A percentile compares a stretch with the other conserved stretches of the same genome.
phyloP scores from a whole-genome alignment of 2,113 vertebrate species.

The Paralichthys olivaceus region DNA sequence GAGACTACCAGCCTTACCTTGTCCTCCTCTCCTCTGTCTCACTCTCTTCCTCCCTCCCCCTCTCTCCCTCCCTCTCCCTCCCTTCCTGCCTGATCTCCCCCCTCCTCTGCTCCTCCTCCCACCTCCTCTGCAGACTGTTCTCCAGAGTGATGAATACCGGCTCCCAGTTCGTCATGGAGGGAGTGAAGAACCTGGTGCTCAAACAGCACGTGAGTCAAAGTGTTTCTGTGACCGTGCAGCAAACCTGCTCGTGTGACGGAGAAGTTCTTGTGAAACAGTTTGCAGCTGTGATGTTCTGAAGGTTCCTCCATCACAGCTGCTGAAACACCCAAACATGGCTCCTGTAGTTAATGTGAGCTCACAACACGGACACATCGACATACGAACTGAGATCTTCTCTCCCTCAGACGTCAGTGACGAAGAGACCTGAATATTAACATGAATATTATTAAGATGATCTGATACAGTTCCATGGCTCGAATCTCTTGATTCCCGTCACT shows the following conservation, averaged over 20 bases:
- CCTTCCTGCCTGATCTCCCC: not conserved
- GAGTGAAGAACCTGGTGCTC: conserved; percentile 97
- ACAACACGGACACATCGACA: too few relatives aligned
- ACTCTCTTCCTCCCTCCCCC: not conserved
- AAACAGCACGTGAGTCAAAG: conserved; percentile 93
- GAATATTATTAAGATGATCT: too few relatives aligned
- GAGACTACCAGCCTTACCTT: conserved; percentile 37
- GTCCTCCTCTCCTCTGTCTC: conserved; percentile 25
- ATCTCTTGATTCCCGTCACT: too few relatives aligned
- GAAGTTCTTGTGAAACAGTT: not conserved
- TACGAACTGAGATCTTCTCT: too few relatives aligned
- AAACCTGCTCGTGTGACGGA: conserved; percentile 1
- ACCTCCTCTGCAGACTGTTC: conserved; percentile 84
- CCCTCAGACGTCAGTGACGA: too few relatives aligned
- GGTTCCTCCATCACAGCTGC: too few relatives aligned
- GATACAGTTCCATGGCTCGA: too few relatives aligned
- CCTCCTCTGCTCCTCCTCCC: not conserved
- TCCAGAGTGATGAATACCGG: conserved; percentile 98
- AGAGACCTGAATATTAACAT: too few relatives aligned
- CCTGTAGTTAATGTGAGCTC: too few relatives aligned
- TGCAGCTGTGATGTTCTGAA: not conserved
- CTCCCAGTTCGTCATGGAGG: conserved; percentile 99
- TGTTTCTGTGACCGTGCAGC: not conserved
- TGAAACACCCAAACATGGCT: not conserved
- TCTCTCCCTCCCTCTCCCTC: not conserved